Percentiles rank a stretch among this genome's conserved stretches.
Conservation (phyloP, 2,797 vertebrate species). For the Natrix natrix region DNA sequence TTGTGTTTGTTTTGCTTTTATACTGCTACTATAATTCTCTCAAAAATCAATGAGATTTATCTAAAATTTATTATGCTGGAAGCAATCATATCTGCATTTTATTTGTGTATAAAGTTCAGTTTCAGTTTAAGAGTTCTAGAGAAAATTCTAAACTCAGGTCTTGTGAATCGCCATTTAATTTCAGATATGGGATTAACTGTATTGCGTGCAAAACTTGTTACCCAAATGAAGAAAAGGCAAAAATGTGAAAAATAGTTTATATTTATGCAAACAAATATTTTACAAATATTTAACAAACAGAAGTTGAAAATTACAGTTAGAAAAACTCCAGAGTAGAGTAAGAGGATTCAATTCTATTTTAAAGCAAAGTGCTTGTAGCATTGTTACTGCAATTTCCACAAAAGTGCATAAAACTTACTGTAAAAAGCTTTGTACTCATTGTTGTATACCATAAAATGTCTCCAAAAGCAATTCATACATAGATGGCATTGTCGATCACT, state of each 20-base stretch:
- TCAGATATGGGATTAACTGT: constrained; percentile 13
- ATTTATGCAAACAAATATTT: constrained; percentile 64
- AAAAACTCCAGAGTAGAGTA: constrained; percentile 50
- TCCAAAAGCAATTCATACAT: constrained; percentile 41
- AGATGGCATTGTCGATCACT: constrained; percentile 7
- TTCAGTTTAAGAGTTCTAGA: background rate
- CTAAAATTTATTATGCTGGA: background rate
- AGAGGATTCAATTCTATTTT: constrained; percentile 52
- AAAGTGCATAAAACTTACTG: constrained; percentile 64
- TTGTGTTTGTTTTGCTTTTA: background rate
- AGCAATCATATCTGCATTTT: constrained; percentile 15
- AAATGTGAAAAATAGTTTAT: constrained; percentile 46
- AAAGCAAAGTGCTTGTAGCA: constrained; percentile 65
- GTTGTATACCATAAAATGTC: constrained; percentile 32
- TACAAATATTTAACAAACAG: constrained; percentile 58
- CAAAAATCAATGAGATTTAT: background rate
- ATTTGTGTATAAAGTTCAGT: background rate
- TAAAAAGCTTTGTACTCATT: constrained; percentile 46
- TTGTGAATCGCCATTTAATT: constrained; percentile 5
- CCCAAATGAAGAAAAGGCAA: constrained; percentile 14
- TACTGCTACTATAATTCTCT: background rate
- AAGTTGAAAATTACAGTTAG: constrained; percentile 54
- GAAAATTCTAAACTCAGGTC: constrained; percentile 21
- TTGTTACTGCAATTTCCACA: constrained; percentile 54
- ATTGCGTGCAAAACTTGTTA: background rate